Conservation (phyloP, 53 echinoderm and acorn worm species). For the Stichopus horrens region DNA sequence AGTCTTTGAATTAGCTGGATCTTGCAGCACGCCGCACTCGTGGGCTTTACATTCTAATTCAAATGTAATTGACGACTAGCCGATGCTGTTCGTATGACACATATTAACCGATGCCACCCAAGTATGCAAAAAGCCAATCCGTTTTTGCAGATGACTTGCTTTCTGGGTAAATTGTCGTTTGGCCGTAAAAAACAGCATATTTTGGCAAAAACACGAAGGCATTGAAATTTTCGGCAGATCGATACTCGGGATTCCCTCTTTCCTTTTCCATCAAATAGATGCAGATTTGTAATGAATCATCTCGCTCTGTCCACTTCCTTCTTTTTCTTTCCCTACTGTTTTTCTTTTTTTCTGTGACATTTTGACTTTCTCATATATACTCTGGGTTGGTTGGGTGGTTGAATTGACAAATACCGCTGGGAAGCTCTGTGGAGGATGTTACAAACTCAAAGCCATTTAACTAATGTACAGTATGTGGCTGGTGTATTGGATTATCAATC, state of each 20-base stretch:
- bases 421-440: no score
- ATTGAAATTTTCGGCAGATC: background rate
- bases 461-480: no score
- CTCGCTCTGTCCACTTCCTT: background rate
- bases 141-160: background rate
- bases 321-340: no score
- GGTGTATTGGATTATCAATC: no score
- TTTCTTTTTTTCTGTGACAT: background rate
- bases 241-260: background rate
- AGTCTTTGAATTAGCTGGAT: background rate
- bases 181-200: no score
- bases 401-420: no score
- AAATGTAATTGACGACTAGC: constrained; percentile 31
- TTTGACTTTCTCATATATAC: constrained; percentile 3
- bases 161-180: background rate
- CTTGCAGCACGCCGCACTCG: background rate
- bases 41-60: background rate
- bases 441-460: no score
- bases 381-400: background rate
- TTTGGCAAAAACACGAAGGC: background rate
- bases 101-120: background rate
- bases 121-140: background rate
- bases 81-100: background rate
- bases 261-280: background rate
- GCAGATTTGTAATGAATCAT: constrained; percentile 36